Conservation (phyloP, 1,140 invertebrate species). For the Nasonia giraulti region DNA sequence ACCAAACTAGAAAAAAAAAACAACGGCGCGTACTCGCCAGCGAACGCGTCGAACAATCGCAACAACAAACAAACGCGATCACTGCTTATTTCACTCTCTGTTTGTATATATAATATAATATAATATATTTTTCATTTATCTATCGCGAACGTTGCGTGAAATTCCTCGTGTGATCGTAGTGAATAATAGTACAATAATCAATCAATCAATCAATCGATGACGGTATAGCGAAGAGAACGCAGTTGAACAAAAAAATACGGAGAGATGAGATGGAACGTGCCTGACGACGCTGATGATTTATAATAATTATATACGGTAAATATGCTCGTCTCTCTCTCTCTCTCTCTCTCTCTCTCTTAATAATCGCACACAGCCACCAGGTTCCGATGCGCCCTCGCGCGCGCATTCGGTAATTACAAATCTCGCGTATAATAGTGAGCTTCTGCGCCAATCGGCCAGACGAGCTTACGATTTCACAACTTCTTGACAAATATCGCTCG, state of each 20-base stretch:
- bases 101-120: too few species aligned
- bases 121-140: too few species aligned
- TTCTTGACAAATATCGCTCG: constrained; percentile 12
- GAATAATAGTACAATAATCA: too few species aligned
- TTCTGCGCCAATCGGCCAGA: not conserved
- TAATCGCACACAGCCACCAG: constrained; percentile 70
- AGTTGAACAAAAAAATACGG: not conserved
- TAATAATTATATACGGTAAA: constrained; percentile 36
- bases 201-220: not conserved
- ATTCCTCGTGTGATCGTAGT: too few species aligned
- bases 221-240: not conserved
- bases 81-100: not conserved
- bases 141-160: too few species aligned
- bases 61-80: not conserved
- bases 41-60: constrained; percentile 13
- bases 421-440: not conserved
- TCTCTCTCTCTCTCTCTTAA: constrained; percentile 58
- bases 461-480: too few species aligned
- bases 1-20: not conserved
- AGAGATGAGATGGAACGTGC: constrained; percentile 50
- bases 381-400: too few species aligned
- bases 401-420: constrained; percentile 57
- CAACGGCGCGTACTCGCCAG: constrained; percentile 17
- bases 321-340: constrained; percentile 61
- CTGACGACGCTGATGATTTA: not conserved